Percentiles rank a stretch among this genome's conserved stretches.
Conservation (phyloP, 2,797 vertebrate genomes). For the Choloepus didactylus region DNA sequence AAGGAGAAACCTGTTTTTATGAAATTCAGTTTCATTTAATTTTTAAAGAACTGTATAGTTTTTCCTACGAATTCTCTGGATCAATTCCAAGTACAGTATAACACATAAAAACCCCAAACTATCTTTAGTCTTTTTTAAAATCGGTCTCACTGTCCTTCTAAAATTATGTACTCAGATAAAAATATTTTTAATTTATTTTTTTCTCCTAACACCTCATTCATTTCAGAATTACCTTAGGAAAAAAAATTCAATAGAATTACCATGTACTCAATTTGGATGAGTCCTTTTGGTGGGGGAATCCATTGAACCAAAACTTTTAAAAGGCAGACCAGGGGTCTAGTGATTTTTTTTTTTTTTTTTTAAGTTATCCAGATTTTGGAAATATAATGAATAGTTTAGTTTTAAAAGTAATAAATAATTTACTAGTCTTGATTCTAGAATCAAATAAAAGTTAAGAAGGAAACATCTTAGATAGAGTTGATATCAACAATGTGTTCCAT, state of each 20-base stretch:
- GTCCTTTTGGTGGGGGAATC: neutral
- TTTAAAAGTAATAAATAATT: conserved; percentile 19
- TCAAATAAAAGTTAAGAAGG: conserved; percentile 7
- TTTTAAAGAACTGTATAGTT: no score
- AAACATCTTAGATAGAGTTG: neutral
- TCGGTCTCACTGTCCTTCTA: neutral
- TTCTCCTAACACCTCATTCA: neutral
- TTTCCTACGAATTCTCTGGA: no score
- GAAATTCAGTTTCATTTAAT: no score
- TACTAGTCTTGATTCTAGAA: neutral
- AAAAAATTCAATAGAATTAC: conserved; percentile 18
- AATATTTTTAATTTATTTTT: conserved; percentile 43
- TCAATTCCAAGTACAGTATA: no score
- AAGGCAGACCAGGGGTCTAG: neutral
- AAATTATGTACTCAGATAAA: neutral
- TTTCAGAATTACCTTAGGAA: conserved; percentile 46
- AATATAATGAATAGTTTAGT: neutral
- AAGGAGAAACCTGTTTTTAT: neutral
- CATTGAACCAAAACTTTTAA: neutral
- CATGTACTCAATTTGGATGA: neutral
- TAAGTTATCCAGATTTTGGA: conserved; percentile 48
- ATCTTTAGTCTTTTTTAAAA: no score
- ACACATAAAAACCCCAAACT: no score
- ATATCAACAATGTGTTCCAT: neutral
- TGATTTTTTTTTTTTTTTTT: neutral